Percentiles rank a stretch among this genome's conserved stretches.
These are phyloP conservation scores for Perizoma flavofasciatum DNA, from an alignment of 2,888 invertebrate genomes.

Conservation along the genomic window DNA sequence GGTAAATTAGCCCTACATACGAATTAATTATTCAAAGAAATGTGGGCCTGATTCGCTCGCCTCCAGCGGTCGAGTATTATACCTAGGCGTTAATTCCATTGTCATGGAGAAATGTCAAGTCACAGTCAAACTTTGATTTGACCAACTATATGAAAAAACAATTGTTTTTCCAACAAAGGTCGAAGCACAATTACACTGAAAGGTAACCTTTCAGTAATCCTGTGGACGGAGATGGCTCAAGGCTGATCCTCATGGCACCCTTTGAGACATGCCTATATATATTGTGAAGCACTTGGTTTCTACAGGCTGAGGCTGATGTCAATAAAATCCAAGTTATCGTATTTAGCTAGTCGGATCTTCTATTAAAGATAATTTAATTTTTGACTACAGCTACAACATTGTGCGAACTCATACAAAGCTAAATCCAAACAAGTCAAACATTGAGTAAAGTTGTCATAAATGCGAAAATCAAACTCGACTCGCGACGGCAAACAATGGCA, in stretches of 20 bases:
- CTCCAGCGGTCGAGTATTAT: slow-evolving; percentile 21
- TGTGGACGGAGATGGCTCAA: too few species aligned
- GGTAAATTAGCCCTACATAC: slow-evolving; percentile 18
- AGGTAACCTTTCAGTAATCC: too few species aligned
- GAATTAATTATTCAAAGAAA: slow-evolving; percentile 38
- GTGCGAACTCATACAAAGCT: slow-evolving; percentile 32
- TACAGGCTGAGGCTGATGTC: too few species aligned
- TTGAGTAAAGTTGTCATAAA: slow-evolving; percentile 42
- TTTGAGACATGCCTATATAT: too few species aligned
- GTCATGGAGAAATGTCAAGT: slow-evolving; percentile 4
- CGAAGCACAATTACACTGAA: too few species aligned
- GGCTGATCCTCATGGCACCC: too few species aligned
- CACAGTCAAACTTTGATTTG: background rate
- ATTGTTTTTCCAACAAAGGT: too few species aligned
- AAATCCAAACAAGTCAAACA: slow-evolving; percentile 41
- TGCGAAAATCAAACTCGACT: slow-evolving; percentile 45
- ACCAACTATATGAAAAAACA: background rate
- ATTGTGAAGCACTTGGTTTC: too few species aligned
- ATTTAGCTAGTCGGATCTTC: slow-evolving; percentile 1
- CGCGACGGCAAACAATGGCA: slow-evolving; percentile 33
- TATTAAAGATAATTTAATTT: background rate
- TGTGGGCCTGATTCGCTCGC: slow-evolving; percentile 21
- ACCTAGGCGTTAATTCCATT: slow-evolving; percentile 29
- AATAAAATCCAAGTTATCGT: too few species aligned
- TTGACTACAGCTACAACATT: slow-evolving; percentile 11